Conservation (phyloP, 1,140 invertebrate species). For the Himalopsyche phryganea region DNA sequence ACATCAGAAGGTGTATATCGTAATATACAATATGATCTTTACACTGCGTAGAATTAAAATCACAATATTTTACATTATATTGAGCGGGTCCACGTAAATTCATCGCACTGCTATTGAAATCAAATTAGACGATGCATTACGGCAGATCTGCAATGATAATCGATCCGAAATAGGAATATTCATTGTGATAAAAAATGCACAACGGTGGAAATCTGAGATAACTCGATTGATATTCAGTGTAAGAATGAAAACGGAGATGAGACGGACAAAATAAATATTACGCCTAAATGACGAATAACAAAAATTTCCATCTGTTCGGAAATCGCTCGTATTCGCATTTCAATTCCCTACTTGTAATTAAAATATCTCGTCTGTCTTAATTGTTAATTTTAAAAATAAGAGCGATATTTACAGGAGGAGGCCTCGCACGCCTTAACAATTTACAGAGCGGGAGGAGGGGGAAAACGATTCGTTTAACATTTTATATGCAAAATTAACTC, state of each 20-base stretch:
- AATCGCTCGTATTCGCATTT: slow-evolving; percentile 7
- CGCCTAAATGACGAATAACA: background rate
- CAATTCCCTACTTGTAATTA: slow-evolving; percentile 35
- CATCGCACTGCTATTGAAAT: background rate
- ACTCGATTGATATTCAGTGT: background rate
- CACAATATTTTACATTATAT: slow-evolving; percentile 25
- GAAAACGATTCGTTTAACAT: background rate
- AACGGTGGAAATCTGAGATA: too few species aligned
- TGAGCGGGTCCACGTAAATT: slow-evolving; percentile 19
- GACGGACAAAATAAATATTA: background rate
- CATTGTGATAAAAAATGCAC: too few species aligned
- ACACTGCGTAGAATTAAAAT: slow-evolving; percentile 18
- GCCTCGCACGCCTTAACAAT: too few species aligned
- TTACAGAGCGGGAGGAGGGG: background rate
- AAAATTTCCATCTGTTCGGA: background rate
- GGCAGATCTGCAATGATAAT: too few species aligned
- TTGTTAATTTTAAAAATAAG: slow-evolving; percentile 19
- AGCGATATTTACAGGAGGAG: slow-evolving; percentile 29
- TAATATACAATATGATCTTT: slow-evolving; percentile 22
- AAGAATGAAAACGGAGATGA: background rate
- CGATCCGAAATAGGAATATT: too few species aligned
- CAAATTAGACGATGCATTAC: background rate
- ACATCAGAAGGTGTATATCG: slow-evolving; percentile 13
- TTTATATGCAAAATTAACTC: slow-evolving; percentile 21
- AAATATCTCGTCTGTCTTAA: slow-evolving; percentile 35